These are phyloP conservation scores for Tribolium castaneum DNA, from an alignment of 1,140 invertebrate species.

Conservation along the genomic window DNA sequence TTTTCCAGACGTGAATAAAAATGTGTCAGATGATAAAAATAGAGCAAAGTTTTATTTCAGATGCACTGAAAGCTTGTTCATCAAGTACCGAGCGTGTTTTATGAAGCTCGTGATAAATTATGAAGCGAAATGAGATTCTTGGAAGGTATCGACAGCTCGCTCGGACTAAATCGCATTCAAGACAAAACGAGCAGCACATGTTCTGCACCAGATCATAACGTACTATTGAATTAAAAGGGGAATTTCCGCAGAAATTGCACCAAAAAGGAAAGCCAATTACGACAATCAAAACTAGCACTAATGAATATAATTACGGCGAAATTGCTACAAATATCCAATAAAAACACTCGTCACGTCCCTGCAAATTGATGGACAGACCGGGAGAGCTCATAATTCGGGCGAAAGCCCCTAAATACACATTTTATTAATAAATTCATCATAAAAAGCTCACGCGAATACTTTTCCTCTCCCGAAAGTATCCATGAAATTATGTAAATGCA, in stretches of 20 bases:
- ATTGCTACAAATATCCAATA: slow-evolving; percentile 14
- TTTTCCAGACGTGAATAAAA: background rate
- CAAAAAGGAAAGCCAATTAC: no score
- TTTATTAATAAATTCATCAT: background rate
- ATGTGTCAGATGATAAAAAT: background rate
- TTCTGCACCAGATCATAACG: background rate
- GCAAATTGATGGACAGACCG: slow-evolving; percentile 19
- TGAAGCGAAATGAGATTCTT: background rate
- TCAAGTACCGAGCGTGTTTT: background rate
- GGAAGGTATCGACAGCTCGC: background rate
- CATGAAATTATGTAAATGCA: slow-evolving; percentile 19
- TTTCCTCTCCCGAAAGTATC: background rate
- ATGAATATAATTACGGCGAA: no score
- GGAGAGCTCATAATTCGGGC: background rate
- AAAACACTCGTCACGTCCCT: slow-evolving; percentile 3
- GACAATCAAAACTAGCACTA: no score
- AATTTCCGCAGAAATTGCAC: no score
- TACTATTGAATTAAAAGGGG: background rate
- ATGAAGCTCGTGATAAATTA: background rate
- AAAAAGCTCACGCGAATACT: background rate
- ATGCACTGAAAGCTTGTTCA: background rate
- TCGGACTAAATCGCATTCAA: background rate
- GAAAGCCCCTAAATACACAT: background rate
- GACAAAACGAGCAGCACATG: background rate
- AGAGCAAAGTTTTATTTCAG: background rate